A percentile compares a stretch with the other conserved stretches of the same genome.
Evolutionary conservation across 2,113 vertebrate genomes (phyloP).

Genomic region (Microcebus griseorufus): DNA sequence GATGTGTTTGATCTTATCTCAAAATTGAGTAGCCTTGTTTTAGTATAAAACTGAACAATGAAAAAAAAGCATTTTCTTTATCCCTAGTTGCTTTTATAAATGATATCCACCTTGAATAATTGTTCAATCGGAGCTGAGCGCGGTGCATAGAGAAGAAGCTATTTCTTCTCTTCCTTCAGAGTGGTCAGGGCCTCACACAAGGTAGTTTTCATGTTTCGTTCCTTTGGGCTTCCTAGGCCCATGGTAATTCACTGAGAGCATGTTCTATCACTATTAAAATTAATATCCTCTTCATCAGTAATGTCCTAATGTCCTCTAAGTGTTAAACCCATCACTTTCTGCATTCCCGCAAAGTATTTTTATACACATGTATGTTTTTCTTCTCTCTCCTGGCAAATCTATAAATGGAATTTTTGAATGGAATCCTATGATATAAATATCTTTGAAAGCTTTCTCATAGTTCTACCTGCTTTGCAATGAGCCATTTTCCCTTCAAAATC

Average conservation of each 20-base stretch:
- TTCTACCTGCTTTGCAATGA: slow-evolving; percentile 66
- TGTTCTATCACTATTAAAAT: background rate
- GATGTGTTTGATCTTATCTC: slow-evolving; percentile 24
- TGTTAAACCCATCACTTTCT: background rate
- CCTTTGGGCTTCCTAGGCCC: background rate
- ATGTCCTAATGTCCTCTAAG: background rate
- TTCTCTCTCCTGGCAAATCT: slow-evolving; percentile 38
- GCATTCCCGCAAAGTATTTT: slow-evolving; percentile 46
- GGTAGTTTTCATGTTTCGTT: background rate
- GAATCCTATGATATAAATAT: slow-evolving; percentile 70
- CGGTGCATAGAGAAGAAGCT: background rate
- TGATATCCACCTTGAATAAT: slow-evolving; percentile 49
- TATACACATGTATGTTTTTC: background rate
- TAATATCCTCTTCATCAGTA: background rate
- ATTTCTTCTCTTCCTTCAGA: background rate
- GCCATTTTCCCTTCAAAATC: slow-evolving; percentile 74
- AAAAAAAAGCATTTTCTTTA: background rate
- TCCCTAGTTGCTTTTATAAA: slow-evolving; percentile 35
- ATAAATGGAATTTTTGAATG: slow-evolving; percentile 70
- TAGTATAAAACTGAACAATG: slow-evolving; percentile 16
- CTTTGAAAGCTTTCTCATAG: slow-evolving; percentile 64
- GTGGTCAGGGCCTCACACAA: background rate
- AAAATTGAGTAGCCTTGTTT: slow-evolving; percentile 41
- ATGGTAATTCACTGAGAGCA: background rate
- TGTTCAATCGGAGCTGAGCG: background rate